Conservation (phyloP, 2,888 invertebrate species). For the Seira musarum region DNA sequence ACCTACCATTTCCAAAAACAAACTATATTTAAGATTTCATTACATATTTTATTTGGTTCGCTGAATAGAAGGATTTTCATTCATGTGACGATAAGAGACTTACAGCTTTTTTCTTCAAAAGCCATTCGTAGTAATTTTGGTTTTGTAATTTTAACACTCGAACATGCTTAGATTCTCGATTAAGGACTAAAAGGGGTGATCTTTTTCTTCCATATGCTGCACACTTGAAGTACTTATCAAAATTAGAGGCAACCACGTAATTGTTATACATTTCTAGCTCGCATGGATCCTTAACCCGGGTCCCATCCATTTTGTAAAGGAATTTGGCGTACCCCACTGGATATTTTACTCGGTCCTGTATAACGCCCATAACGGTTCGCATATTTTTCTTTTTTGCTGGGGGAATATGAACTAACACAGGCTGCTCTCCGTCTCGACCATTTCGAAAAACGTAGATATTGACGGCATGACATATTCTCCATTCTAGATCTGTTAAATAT, state of each 20-base stretch:
- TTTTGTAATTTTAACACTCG: slow-evolving; percentile 65
- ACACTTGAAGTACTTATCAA: slow-evolving; percentile 66
- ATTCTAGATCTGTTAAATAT: slow-evolving; percentile 68
- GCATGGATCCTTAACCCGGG: slow-evolving; percentile 65
- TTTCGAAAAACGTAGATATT: slow-evolving; percentile 69
- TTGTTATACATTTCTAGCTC: slow-evolving; percentile 69
- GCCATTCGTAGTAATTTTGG: slow-evolving; percentile 63
- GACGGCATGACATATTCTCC: slow-evolving; percentile 69
- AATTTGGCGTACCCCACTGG: slow-evolving; percentile 68
- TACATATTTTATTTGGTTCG: too few relatives aligned
- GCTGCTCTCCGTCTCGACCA: slow-evolving; percentile 66
- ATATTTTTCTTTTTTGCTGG: slow-evolving; percentile 68
- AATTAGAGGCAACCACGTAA: slow-evolving; percentile 68
- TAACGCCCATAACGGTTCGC: slow-evolving; percentile 63
- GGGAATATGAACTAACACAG: slow-evolving; percentile 67
- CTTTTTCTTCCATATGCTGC: slow-evolving; percentile 65
- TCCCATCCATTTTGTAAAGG: slow-evolving; percentile 69
- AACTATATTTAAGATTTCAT: too few relatives aligned
- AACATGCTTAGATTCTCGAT: slow-evolving; percentile 66
- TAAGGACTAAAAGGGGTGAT: slow-evolving; percentile 66
- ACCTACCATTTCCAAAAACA: slow-evolving; percentile 33
- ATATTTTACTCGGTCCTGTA: slow-evolving; percentile 67
- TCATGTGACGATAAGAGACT: not conserved
- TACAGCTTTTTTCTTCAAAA: slow-evolving; percentile 61
- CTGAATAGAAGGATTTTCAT: not conserved